phyloP scores from a whole-genome alignment of 1,140 invertebrate species.

The Drosophila setifemur region DNA sequence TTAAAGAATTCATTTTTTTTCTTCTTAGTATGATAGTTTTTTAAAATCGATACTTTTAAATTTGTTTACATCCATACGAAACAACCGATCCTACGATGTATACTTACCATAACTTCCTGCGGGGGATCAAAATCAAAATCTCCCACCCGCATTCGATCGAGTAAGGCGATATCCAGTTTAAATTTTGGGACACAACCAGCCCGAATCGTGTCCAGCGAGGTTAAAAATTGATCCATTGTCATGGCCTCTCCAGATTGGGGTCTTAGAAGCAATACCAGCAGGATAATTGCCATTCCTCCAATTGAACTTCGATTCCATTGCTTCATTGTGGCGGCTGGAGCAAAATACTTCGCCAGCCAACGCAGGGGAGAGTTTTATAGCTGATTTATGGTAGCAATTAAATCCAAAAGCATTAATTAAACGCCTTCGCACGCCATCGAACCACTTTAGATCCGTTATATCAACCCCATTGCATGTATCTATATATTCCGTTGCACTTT shows the following conservation, averaged over 20 bases:
- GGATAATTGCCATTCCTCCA: constrained; percentile 9
- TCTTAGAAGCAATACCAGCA: constrained; percentile 1
- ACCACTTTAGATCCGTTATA: neutral
- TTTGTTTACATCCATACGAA: too few relatives aligned
- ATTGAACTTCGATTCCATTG: too few relatives aligned
- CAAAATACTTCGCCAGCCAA: neutral
- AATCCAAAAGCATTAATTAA: constrained; percentile 17
- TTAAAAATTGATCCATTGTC: constrained; percentile 67
- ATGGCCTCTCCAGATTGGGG: constrained; percentile 24
- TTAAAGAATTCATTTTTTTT: too few relatives aligned
- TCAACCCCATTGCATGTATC: constrained; percentile 37
- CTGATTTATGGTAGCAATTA: constrained; percentile 26
- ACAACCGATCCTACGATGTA: neutral
- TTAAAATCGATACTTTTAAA: too few relatives aligned
- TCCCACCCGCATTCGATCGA: constrained; percentile 55
- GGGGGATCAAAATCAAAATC: constrained; percentile 45
- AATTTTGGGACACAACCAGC: constrained; percentile 62
- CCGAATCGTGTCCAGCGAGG: constrained; percentile 72
- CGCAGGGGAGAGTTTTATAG: constrained; percentile 18
- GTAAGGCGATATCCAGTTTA: constrained; percentile 41
- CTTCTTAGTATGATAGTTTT: too few relatives aligned
- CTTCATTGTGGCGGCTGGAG: constrained; percentile 1
- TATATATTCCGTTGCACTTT: constrained; percentile 45
- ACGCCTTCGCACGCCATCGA: constrained; percentile 8
- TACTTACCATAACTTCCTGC: constrained; percentile 48